Percentiles rank a stretch among this genome's conserved stretches.
phyloP scores from a whole-genome alignment of 2,113 vertebrate species.

The Plestiodon gilberti region DNA sequence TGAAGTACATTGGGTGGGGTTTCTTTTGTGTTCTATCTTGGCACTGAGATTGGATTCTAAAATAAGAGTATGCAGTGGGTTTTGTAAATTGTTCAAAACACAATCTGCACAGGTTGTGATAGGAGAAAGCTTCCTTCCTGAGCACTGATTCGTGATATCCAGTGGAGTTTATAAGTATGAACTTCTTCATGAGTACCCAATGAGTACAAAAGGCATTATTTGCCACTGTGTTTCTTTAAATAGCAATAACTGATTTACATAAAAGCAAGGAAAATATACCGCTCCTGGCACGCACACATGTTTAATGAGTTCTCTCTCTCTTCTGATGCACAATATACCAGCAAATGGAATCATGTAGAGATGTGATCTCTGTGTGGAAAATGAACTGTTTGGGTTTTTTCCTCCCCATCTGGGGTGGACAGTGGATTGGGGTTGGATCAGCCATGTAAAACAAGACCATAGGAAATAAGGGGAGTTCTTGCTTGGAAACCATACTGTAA shows the following conservation, averaged over 20 bases:
- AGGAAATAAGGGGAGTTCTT: too few species aligned
- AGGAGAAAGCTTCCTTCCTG: background rate
- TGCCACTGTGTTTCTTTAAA: background rate
- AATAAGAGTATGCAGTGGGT: background rate
- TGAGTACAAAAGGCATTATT: background rate
- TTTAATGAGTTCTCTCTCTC: background rate
- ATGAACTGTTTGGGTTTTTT: too few species aligned
- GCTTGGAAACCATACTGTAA: too few species aligned
- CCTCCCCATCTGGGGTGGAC: too few species aligned
- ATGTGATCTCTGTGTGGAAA: too few species aligned
- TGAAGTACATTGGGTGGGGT: slow-evolving; percentile 1
- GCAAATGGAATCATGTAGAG: background rate
- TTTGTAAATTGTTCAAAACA: background rate
- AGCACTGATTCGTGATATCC: background rate
- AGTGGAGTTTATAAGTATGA: background rate
- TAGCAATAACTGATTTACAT: background rate
- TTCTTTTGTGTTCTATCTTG: background rate
- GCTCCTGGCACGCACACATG: background rate
- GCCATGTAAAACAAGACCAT: too few species aligned
- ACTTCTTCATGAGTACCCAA: background rate
- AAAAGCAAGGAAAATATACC: background rate
- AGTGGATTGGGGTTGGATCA: too few species aligned
- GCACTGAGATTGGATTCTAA: background rate
- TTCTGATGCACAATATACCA: background rate
- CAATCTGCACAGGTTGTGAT: background rate